Evolutionary conservation across 2,113 vertebrate species (phyloP).

Genomic region (Myxocyprinus asiaticus): DNA sequence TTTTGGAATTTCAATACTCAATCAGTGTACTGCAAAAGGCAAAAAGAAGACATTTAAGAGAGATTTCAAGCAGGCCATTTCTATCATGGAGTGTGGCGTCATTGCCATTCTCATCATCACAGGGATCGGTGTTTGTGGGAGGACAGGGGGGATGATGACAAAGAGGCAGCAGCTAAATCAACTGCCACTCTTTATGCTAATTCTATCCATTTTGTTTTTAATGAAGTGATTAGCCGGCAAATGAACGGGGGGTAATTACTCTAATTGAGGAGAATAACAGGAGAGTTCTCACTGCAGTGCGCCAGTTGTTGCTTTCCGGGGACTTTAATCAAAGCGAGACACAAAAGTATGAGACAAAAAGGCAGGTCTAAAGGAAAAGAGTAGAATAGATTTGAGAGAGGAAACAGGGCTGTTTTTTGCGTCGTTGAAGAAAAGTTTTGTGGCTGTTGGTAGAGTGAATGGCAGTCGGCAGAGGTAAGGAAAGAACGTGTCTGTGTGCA

Average conservation of each 20-base stretch:
- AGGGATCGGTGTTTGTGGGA: constrained; percentile 41
- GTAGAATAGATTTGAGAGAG: constrained; percentile 59
- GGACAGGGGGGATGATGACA: constrained; percentile 60
- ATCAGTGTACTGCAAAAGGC: neutral
- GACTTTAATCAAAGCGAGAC: constrained; percentile 58
- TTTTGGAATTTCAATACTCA: neutral
- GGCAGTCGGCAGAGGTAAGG: constrained; percentile 22
- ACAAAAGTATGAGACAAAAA: constrained; percentile 24
- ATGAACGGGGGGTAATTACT: constrained; percentile 78
- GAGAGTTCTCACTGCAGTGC: constrained; percentile 63
- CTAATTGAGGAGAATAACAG: constrained; percentile 76
- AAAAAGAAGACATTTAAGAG: constrained; percentile 11
- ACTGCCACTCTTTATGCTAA: constrained; percentile 72
- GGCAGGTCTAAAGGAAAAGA: constrained; percentile 45
- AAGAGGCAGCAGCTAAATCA: constrained; percentile 70
- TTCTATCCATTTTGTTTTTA: constrained; percentile 80
- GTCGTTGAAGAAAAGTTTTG: constrained; percentile 62
- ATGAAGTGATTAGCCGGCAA: constrained; percentile 79
- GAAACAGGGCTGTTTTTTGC: constrained; percentile 58
- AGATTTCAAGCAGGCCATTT: constrained; percentile 43
- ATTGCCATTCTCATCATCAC: constrained; percentile 2
- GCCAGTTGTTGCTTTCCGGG: constrained; percentile 53
- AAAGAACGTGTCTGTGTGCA: constrained; percentile 52
- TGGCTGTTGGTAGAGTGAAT: constrained; percentile 52
- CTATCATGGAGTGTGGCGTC: constrained; percentile 6